Evolutionary conservation across 2,888 invertebrate species (phyloP).

Genomic region (Trichogramma evanescens): DNA sequence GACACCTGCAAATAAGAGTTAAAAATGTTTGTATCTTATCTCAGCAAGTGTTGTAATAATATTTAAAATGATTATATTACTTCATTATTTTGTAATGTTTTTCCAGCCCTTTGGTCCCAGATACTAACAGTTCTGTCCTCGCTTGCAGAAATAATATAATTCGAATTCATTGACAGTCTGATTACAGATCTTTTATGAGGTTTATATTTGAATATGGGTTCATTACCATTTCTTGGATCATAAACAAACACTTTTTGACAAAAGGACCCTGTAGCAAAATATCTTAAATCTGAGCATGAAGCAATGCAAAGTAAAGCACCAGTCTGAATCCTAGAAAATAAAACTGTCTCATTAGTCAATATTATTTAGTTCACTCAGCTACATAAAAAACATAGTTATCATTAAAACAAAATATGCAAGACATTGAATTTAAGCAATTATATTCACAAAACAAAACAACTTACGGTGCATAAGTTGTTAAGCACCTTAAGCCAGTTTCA

Average conservation of each 20-base stretch:
- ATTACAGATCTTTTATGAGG: slow-evolving; percentile 54
- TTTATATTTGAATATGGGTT: slow-evolving; percentile 48
- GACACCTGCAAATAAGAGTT: slow-evolving; percentile 31
- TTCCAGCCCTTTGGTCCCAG: slow-evolving; percentile 53
- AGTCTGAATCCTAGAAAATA: slow-evolving; percentile 45
- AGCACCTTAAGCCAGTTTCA: slow-evolving; percentile 46
- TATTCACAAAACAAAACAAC: slow-evolving; percentile 5
- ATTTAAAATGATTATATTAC: slow-evolving; percentile 24
- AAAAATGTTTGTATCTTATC: neutral
- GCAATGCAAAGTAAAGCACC: slow-evolving; percentile 54
- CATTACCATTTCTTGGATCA: slow-evolving; percentile 49
- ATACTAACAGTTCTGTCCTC: slow-evolving; percentile 55
- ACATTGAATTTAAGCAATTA: neutral
- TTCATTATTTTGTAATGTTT: slow-evolving; percentile 40
- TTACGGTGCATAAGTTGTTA: slow-evolving; percentile 48
- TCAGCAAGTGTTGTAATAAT: neutral
- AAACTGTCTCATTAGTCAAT: slow-evolving; percentile 11
- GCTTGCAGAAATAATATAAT: slow-evolving; percentile 54
- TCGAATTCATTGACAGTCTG: slow-evolving; percentile 40
- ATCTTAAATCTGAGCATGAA: slow-evolving; percentile 44
- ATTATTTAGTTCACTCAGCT: slow-evolving; percentile 3
- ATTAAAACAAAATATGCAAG: neutral
- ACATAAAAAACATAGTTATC: slow-evolving; percentile 2
- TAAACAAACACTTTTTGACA: slow-evolving; percentile 53
- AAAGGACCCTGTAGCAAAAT: slow-evolving; percentile 53